Evolutionary conservation across 1,140 invertebrate species (phyloP).

Genomic region (Elysia chlorotica): DNA sequence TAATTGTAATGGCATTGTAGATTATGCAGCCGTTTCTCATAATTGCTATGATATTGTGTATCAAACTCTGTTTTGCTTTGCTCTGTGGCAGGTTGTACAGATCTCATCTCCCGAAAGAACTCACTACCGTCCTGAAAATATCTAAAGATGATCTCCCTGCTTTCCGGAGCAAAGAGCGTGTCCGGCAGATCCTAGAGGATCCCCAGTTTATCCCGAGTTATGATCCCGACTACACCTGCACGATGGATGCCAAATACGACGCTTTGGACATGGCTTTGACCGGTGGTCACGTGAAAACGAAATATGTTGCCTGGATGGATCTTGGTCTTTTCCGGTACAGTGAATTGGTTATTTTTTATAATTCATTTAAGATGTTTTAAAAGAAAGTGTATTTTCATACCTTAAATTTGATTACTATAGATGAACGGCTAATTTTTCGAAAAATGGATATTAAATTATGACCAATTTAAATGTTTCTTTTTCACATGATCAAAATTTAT

Average conservation of each 20-base stretch:
- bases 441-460: too few species aligned
- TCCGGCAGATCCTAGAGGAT: background rate
- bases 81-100: constrained; percentile 1
- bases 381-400: too few species aligned
- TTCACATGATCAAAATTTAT: too few species aligned
- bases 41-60: background rate
- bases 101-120: constrained; percentile 4
- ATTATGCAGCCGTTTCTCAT: background rate
- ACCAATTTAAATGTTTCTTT: too few species aligned
- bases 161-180: background rate
- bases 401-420: too few species aligned
- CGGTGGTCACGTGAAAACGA: background rate
- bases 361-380: too few species aligned
- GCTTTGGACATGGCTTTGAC: constrained; percentile 6
- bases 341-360: too few species aligned
- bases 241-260: constrained; percentile 19
- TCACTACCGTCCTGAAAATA: constrained; percentile 7
- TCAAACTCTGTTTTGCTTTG: background rate
- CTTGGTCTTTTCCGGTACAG: constrained; percentile 12
- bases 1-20: background rate
- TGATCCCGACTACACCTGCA: constrained; percentile 11
- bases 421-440: too few species aligned
- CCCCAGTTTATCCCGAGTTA: constrained; percentile 1
- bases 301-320: constrained; percentile 22
- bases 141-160: background rate